A percentile compares a stretch with the other conserved stretches of the same genome.
These are phyloP conservation scores for Caerostris extrusa DNA, from an alignment of 1,140 invertebrate genomes.

Conservation along the genomic window DNA sequence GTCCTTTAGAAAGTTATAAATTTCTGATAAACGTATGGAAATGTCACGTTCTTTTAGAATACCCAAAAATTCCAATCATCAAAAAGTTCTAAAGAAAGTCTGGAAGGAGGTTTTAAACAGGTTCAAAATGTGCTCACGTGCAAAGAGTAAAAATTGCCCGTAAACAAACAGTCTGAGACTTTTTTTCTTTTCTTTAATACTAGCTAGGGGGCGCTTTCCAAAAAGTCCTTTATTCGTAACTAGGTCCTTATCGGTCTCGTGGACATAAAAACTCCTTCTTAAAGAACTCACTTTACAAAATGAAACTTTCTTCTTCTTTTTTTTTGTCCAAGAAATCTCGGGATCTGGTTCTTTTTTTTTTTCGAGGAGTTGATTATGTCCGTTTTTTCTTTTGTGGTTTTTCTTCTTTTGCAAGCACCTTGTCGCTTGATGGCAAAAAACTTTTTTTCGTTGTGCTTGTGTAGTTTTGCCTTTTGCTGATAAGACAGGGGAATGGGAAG, in stretches of 20 bases:
- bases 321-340: not conserved
- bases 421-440: not conserved
- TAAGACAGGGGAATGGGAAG: not conserved
- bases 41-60: too few species aligned
- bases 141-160: not conserved
- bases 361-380: slow-evolving; percentile 17
- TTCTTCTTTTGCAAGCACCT: not conserved
- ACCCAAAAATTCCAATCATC: not conserved
- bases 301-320: slow-evolving; percentile 3
- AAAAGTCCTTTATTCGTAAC: slow-evolving; percentile 31
- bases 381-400: not conserved
- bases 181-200: slow-evolving; percentile 10
- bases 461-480: not conserved
- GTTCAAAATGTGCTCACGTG: slow-evolving; percentile 26
- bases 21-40: too few species aligned
- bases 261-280: not conserved
- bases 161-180: slow-evolving; percentile 27
- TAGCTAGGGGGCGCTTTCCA: slow-evolving; percentile 12
- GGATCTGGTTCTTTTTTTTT: not conserved
- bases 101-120: not conserved
- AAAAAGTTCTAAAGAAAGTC: not conserved
- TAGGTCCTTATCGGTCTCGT: slow-evolving; percentile 46
- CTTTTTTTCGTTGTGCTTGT: not conserved
- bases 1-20: too few species aligned
- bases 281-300: slow-evolving; percentile 59